phyloP scores from a whole-genome alignment of 2,888 invertebrate species.

The Meandrusa payeni region DNA sequence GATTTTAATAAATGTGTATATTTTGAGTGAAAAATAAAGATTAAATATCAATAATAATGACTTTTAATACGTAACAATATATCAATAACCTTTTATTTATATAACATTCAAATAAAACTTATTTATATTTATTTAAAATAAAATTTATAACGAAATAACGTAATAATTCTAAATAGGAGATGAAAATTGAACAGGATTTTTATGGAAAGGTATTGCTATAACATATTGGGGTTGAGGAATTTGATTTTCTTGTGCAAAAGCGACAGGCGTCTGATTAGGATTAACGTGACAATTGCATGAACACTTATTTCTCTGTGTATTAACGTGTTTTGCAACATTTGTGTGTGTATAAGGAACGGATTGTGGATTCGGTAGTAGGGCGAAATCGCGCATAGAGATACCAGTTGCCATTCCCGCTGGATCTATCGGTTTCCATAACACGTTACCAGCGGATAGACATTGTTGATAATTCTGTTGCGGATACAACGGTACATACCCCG shows the following conservation, averaged over 20 bases:
- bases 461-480: conserved; percentile 43
- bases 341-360: conserved; percentile 4
- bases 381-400: conserved; percentile 28
- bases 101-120: too few relatives aligned
- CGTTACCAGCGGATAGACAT: conserved; percentile 38
- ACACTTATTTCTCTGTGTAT: conserved; percentile 35
- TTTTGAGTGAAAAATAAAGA: too few relatives aligned
- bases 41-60: too few relatives aligned
- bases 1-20: too few relatives aligned
- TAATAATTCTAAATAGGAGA: conserved; percentile 1
- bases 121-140: too few relatives aligned
- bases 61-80: too few relatives aligned
- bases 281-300: conserved; percentile 49
- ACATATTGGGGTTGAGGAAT: conserved; percentile 44
- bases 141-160: too few relatives aligned
- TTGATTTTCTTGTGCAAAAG: conserved; percentile 29
- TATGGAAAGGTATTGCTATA: conserved; percentile 38
- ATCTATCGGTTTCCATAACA: conserved; percentile 52
- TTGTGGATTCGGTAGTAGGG: conserved; percentile 1
- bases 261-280: conserved; percentile 14
- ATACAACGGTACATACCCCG: conserved; percentile 30
- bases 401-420: conserved; percentile 32
- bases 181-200: conserved; percentile 1
- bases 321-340: conserved; percentile 27
- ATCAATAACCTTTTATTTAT: too few relatives aligned